Base-by-base conservation (phyloP, 1,140 invertebrate species). In the Cotesia glomerata region DNA sequence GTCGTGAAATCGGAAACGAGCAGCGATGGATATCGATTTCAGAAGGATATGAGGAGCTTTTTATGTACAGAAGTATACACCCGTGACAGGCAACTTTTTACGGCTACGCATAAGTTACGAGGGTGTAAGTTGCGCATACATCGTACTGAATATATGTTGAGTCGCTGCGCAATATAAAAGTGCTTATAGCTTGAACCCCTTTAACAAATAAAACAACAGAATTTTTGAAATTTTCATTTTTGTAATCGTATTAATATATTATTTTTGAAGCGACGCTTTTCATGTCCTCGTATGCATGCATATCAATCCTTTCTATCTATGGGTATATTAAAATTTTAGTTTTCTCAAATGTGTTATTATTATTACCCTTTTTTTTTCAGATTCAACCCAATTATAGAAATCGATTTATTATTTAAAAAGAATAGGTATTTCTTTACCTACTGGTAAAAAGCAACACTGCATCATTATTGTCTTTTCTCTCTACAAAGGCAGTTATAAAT, bases 41-140 rank as follows among this genome's bases (percentile, higher is more conserved):
- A 49, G 35, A 35, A 52, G 18, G 32, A 71, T 68, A 63, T 51
- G 54, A 52, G 16, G 26, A 70, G 52, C 54, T 71, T 73, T n/a
- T n/a, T 71, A 75, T 75, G 66, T 59, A 71, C 54, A 68, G 71
- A 66, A 32, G 56, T 26, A 18, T 71, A 58, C 74, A 75, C 74
- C 74, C 73, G 74, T 64, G 71, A 63, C 74, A 69, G 64, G 69
- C 63, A 75, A 39, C 71, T 70, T 68, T 75, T 75, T 73, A 75
- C 67, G 70, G 52, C 74, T 14, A 36, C 32, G 36, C 14, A 61
- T 71, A 63, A 73, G 51, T 71, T 71, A 71, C 71, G 69, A 75
- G 68, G 45, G 49, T 39, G 36, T 62, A n/a, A n/a, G 56, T 71
- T 67, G 68, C 56, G 73, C n/a, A n/a, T 61, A 52, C 70, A 58